A percentile compares a stretch with the other conserved stretches of the same genome.
These are phyloP conservation scores for Acrobasis consociella DNA, from an alignment of 2,888 invertebrate genomes.

Conservation along the genomic window DNA sequence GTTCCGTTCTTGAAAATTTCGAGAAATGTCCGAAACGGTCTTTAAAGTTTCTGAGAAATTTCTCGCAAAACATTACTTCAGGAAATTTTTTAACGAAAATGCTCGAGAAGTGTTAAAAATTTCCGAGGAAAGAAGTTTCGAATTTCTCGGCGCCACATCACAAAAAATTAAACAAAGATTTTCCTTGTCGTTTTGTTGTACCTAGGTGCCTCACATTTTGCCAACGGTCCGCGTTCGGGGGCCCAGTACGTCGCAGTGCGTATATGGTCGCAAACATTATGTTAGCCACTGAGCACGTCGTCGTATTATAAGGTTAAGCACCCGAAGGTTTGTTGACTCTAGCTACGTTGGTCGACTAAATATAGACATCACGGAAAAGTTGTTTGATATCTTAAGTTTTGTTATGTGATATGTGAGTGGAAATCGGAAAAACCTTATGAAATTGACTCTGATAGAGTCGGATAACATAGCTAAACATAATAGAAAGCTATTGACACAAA, in stretches of 20 bases:
- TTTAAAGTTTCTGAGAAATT: too few species aligned
- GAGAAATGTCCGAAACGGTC: too few species aligned
- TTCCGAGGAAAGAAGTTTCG: too few species aligned
- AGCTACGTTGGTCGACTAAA: slow-evolving; percentile 11
- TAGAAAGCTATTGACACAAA: too few species aligned
- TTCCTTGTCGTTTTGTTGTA: background rate
- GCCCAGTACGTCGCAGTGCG: slow-evolving; percentile 24
- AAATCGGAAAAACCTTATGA: background rate
- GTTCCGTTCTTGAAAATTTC: too few species aligned
- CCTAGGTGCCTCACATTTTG: background rate
- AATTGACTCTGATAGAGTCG: background rate
- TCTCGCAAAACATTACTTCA: too few species aligned
- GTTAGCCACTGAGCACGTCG: slow-evolving; percentile 45
- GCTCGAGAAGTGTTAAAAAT: too few species aligned
- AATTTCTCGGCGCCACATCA: too few species aligned
- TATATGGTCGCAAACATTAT: slow-evolving; percentile 32
- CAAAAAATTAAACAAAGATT: background rate
- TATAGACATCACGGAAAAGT: slow-evolving; percentile 7
- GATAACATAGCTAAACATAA: background rate
- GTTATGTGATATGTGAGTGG: background rate
- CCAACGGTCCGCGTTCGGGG: slow-evolving; percentile 7
- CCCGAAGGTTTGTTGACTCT: slow-evolving; percentile 56
- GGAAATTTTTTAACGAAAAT: too few species aligned
- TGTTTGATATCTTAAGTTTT: slow-evolving; percentile 1
- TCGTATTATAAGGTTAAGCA: slow-evolving; percentile 65